Conservation (phyloP, 2,113 vertebrate species). For the Vombatus ursinus region DNA sequence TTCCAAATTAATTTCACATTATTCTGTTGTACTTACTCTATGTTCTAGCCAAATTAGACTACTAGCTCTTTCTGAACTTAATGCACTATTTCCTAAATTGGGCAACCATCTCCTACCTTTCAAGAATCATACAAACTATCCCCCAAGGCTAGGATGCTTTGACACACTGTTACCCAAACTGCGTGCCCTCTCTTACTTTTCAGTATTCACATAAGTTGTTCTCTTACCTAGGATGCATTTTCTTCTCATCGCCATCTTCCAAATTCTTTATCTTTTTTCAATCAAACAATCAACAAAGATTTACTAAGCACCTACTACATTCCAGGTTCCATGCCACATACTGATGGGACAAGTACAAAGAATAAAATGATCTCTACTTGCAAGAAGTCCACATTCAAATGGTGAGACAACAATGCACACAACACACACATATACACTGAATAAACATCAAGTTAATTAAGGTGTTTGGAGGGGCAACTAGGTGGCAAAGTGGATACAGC, state of each 20-base stretch:
- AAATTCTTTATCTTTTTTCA: neutral
- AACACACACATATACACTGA: neutral
- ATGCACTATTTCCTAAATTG: neutral
- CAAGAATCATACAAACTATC: neutral
- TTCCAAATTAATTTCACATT: neutral
- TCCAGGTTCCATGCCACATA: neutral
- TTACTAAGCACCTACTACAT: neutral
- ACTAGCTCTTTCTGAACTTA: neutral
- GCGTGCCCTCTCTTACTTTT: neutral
- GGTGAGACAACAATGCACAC: neutral
- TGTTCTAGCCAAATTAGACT: neutral
- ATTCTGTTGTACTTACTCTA: no score
- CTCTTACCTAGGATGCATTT: neutral
- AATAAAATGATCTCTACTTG: neutral
- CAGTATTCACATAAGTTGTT: neutral
- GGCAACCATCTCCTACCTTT: neutral
- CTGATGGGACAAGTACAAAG: no score
- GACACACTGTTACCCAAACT: neutral
- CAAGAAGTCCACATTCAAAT: neutral
- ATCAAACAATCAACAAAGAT: neutral
- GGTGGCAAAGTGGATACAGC: no score
- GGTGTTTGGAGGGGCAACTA: no score
- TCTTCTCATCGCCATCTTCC: neutral
- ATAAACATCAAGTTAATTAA: neutral
- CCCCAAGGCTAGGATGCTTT: neutral